Percentiles rank a stretch among this genome's conserved stretches.
These are phyloP conservation scores for Trachelipus rathkii DNA, from an alignment of 1,140 invertebrate species.

Conservation along the genomic window DNA sequence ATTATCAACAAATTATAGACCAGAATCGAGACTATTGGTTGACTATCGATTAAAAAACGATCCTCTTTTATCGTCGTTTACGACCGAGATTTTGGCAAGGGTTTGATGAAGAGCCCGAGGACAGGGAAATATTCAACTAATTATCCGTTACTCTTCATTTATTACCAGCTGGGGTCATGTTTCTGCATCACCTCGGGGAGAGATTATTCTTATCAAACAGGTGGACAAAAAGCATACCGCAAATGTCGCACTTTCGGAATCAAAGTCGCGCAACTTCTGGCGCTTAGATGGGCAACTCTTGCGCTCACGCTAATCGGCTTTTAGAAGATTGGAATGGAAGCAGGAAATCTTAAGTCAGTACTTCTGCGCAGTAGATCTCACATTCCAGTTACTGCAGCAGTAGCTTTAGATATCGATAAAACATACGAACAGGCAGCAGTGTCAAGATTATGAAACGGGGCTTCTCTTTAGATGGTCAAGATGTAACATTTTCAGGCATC, in stretches of 20 bases:
- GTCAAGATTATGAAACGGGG: no score
- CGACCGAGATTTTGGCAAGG: conserved; percentile 20
- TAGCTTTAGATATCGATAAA: no score
- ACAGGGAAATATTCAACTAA: conserved; percentile 30
- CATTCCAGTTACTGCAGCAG: neutral
- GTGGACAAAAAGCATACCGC: neutral
- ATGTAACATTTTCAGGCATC: no score
- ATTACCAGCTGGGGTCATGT: conserved; percentile 40
- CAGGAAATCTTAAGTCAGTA: neutral
- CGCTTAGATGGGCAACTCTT: neutral
- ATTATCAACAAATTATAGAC: neutral
- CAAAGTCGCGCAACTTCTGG: neutral
- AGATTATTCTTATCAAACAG: neutral
- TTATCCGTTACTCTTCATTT: conserved; percentile 41
- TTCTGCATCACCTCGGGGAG: conserved; percentile 18
- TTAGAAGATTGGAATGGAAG: conserved; percentile 34
- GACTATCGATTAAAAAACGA: neutral
- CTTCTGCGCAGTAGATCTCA: neutral
- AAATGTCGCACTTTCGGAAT: neutral
- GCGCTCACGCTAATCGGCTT: conserved; percentile 42
- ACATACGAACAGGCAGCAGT: no score
- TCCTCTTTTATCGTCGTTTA: neutral
- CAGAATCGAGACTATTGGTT: neutral
- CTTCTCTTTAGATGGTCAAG: no score
- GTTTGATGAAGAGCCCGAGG: conserved; percentile 25